Conservation (phyloP, 1,140 invertebrate species). For the Caerostris darwini region DNA sequence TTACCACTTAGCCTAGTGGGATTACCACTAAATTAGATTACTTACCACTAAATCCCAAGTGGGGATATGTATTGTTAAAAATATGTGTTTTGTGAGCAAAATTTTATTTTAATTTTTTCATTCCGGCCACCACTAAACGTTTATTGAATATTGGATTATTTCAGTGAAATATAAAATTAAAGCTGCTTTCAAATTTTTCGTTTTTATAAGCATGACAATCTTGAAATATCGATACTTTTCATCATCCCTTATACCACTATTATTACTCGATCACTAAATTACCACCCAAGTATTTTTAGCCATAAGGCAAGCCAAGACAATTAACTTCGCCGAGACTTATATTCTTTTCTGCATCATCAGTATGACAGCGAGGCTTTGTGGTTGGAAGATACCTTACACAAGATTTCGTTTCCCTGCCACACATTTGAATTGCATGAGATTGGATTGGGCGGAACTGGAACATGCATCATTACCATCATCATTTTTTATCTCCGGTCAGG, state of each 20-base stretch:
- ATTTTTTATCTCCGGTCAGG: background rate
- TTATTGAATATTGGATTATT: too few species aligned
- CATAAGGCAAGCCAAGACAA: background rate
- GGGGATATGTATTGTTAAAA: too few species aligned
- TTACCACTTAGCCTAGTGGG: too few species aligned
- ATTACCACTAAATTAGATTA: too few species aligned
- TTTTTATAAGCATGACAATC: background rate
- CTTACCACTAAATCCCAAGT: too few species aligned
- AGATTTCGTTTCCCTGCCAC: background rate
- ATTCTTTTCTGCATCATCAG: background rate
- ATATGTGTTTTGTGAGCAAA: too few species aligned
- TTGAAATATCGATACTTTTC: background rate
- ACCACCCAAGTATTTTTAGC: background rate
- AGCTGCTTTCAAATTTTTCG: background rate
- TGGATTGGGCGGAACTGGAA: slow-evolving; percentile 23
- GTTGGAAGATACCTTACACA: background rate
- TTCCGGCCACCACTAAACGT: too few species aligned
- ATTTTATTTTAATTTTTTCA: too few species aligned
- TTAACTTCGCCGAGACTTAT: background rate
- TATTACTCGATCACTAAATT: background rate
- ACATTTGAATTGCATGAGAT: slow-evolving; percentile 28
- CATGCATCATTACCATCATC: slow-evolving; percentile 25
- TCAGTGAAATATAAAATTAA: background rate
- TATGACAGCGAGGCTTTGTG: background rate
- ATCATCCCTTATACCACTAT: background rate